Conservation (phyloP, 1,140 invertebrate species). For the Meloidogyne chitwoodi region DNA sequence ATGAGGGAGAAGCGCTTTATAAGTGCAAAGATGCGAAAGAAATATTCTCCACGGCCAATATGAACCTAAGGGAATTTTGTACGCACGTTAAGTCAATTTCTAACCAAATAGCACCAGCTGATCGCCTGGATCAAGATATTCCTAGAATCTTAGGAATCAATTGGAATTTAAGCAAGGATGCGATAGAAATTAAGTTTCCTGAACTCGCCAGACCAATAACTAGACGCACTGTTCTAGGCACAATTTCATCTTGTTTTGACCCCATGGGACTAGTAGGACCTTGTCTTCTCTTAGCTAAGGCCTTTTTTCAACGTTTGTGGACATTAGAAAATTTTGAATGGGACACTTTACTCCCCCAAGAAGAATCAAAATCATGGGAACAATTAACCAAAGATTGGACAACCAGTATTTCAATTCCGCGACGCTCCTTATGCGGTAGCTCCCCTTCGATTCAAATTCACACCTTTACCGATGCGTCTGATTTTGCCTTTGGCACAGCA, state of each 20-base stretch:
- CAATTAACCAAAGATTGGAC: not conserved
- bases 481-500: not conserved
- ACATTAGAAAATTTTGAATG: not conserved
- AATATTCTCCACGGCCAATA: not conserved
- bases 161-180: not conserved
- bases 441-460: not conserved
- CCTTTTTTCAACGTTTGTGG: slow-evolving; percentile 24
- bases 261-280: slow-evolving; percentile 9
- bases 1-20: not conserved
- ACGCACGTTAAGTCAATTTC: no score
- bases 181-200: not conserved
- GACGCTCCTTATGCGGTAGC: no score
- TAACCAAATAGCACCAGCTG: not conserved
- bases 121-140: not conserved
- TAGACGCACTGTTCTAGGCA: not conserved
- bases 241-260: slow-evolving; percentile 17
- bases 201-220: not conserved
- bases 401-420: not conserved
- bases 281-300: not conserved
- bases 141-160: not conserved
- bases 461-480: not conserved
- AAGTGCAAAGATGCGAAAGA: not conserved
- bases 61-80: not conserved
- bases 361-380: not conserved
- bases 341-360: not conserved